Evolutionary conservation across 2,888 invertebrate genomes (phyloP), one percentile per base, ranked within the genome.

Genomic region (Orthosia gracilis): DNA sequence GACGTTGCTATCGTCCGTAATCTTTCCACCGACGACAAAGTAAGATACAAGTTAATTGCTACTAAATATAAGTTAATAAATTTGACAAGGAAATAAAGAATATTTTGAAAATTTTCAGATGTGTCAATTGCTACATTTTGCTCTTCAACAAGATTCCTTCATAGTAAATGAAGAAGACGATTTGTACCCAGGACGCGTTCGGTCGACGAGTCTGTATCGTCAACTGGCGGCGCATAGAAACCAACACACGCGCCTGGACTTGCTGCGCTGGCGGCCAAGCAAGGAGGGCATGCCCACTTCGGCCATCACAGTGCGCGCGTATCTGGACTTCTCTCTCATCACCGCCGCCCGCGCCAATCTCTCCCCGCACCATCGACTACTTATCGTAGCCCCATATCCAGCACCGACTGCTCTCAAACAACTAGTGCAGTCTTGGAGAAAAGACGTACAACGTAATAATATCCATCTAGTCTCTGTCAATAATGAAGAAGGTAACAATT

Each of bases 391-490:
- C 0, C 69, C 78, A 1, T 74, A 82, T 21, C 85, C 85, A 47
- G 73, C 78, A 5, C 74, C 84, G 3, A 26, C 69, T 3, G 70
- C 59, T 4, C 73, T 85, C 21, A 86, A 82, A 52, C 84, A 88
- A 3, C 74, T 90, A 0, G 85, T 93, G 9, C 82, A 86, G 45
- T 63, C 86, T 72, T 92, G 91, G 90, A 89, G 91, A 69, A 86
- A 80, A 54, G 89, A 88, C 17, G 68, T 81, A 12, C 78, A 88
- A 21, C 80, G 85, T 23, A 90, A 90, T 59, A 85, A 90, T 67
- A 83, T 93, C 54, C 85, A 87, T 26, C 73, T 93, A 31, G 69
- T 92, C n/a, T 89, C 89, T 84, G 78, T 91, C 13, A 91, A 90
- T 31, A 85, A 90, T 61, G 88, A 88, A 65, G 80, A 88, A 47